Percentiles rank a stretch among this genome's conserved stretches.
Evolutionary conservation across 2,888 invertebrate genomes (phyloP).

Genomic region (Scrobipalpa atriplicella): DNA sequence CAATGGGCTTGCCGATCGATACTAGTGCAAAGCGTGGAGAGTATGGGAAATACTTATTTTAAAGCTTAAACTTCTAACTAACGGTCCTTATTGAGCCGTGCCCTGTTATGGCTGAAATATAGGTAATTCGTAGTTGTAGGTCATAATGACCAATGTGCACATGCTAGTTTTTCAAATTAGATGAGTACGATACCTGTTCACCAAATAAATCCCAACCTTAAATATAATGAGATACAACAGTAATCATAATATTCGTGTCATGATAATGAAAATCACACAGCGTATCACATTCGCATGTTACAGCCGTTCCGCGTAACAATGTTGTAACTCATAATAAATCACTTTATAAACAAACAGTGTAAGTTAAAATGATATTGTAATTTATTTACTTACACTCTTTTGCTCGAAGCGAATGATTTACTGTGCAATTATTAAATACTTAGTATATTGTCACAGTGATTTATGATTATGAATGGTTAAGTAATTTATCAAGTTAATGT

Average conservation of each 20-base stretch:
- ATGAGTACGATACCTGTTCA: not conserved
- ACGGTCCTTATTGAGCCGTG: too few relatives aligned
- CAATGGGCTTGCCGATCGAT: too few relatives aligned
- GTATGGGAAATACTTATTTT: too few relatives aligned
- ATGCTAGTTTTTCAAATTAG: too few relatives aligned
- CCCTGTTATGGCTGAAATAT: too few relatives aligned
- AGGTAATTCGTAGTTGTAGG: too few relatives aligned
- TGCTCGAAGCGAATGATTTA: not conserved
- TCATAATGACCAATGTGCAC: too few relatives aligned
- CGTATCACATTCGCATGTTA: not conserved
- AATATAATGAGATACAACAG: not conserved
- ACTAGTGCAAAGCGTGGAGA: too few relatives aligned
- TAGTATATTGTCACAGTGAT: constrained; percentile 8
- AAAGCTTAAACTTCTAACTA: too few relatives aligned
- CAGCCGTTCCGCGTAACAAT: not conserved
- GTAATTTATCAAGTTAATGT: not conserved
- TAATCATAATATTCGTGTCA: constrained; percentile 11
- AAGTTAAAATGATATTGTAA: not conserved
- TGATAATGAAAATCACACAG: not conserved
- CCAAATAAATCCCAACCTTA: not conserved
- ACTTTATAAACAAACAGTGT: not conserved
- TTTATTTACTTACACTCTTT: not conserved
- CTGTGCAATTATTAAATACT: not conserved
- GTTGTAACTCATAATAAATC: not conserved
- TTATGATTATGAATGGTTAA: not conserved